Percentiles rank a stretch among this genome's conserved stretches.
These are phyloP conservation scores for Hetaerina titia DNA, from an alignment of 2,888 invertebrate genomes.

Conservation along the genomic window DNA sequence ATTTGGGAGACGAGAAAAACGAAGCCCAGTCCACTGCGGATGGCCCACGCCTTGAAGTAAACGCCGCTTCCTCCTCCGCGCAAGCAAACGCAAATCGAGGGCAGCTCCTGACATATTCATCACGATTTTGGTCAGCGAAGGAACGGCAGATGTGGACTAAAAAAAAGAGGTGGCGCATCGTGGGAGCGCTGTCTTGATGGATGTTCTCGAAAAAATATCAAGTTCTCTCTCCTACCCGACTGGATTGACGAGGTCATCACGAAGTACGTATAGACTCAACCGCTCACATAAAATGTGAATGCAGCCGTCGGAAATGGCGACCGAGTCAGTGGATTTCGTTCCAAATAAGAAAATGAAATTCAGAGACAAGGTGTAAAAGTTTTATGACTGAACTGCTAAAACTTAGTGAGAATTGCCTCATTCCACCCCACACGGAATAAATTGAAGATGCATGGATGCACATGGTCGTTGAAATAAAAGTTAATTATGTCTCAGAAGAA, in stretches of 20 bases:
- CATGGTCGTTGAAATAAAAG: too few relatives aligned
- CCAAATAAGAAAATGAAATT: too few relatives aligned
- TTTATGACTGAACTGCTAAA: too few relatives aligned
- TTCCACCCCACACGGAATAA: too few relatives aligned
- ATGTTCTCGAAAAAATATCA: neutral
- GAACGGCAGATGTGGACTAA: neutral
- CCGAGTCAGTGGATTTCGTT: too few relatives aligned
- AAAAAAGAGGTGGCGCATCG: neutral
- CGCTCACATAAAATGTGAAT: neutral
- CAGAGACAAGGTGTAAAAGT: too few relatives aligned
- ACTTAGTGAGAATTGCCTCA: too few relatives aligned
- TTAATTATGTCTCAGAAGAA: too few relatives aligned
- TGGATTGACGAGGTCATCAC: neutral
- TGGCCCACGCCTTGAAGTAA: constrained; percentile 14
- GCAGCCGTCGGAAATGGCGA: neutral
- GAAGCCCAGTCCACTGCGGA: neutral
- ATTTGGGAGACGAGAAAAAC: neutral
- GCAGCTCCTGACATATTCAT: constrained; percentile 7
- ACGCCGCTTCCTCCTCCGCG: neutral
- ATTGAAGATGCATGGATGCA: too few relatives aligned
- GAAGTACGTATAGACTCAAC: neutral
- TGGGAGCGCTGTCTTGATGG: neutral
- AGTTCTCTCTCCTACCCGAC: neutral
- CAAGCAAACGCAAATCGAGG: neutral
- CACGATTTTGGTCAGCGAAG: neutral